Base-by-base conservation (phyloP, 2,888 invertebrate genomes). In the Rotaria magnacalcarata region DNA sequence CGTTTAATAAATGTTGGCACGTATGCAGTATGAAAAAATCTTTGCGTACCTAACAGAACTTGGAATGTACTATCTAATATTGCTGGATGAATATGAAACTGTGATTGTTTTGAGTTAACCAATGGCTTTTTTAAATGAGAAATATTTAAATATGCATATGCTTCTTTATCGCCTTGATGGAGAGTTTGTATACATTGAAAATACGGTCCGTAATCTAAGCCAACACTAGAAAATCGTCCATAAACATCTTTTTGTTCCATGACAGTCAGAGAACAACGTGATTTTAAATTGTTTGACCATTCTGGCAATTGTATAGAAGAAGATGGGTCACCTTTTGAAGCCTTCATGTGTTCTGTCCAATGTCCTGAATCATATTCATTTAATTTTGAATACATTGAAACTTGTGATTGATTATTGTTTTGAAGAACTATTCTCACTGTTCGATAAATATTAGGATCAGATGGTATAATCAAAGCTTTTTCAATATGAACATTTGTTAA, bases 161-260 rank as follows among this genome's bases (percentile, higher is more conserved):
- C 34, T 34, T 34, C 34, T 11, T 74, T 34, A 74, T 74, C 74
- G 6, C 74, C 74, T 34, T 74, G 74, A 74, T 27, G 19, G 27
- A 74, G 74, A 14, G 74, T 34, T 74, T 10, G 74, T 27, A 74
- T 74, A 74, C 74, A 74, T 74, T 74, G 74, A 74, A 74, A 74
- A 74, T 19, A 74, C 14, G 74, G 74, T 19, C 74, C 74, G 19
- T 74, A 74, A 74, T 74, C 74, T 6, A 74, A 34, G 19, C 74
- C 74, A 34, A 74, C 8, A 19, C 74, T 74, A 10, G 74, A 74
- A 34, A 74, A 74, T 74, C 74, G 74, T 74, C 74, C 74, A 19
- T 74, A 74, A 34, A 74, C 19, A 34, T 74, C 74, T 34, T 74
- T 74, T n/a, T 34, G 34, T 74, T 74, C 74, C 11, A 74, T 74